Evolutionary conservation across 2,888 invertebrate species (phyloP).

Genomic region (Parnassius mnemosyne): DNA sequence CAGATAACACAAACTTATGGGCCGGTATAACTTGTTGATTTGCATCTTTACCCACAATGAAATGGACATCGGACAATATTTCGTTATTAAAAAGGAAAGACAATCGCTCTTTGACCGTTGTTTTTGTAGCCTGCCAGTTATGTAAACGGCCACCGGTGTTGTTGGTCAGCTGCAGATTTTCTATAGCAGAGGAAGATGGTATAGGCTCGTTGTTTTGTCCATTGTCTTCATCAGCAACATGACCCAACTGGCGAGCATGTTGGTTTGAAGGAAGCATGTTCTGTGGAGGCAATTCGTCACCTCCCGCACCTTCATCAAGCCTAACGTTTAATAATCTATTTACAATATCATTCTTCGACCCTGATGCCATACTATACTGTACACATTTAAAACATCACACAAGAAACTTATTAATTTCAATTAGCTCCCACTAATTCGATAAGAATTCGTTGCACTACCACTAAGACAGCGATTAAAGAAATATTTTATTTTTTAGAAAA

Average conservation of each 20-base stretch:
- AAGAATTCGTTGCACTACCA: neutral
- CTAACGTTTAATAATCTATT: slow-evolving; percentile 62
- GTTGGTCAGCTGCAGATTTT: slow-evolving; percentile 65
- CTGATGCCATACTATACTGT: slow-evolving; percentile 61
- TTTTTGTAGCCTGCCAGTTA: slow-evolving; percentile 88
- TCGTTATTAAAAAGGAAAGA: slow-evolving; percentile 81
- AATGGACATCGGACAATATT: slow-evolving; percentile 85
- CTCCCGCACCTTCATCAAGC: slow-evolving; percentile 55
- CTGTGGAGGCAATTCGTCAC: slow-evolving; percentile 69
- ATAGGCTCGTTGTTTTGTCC: slow-evolving; percentile 51
- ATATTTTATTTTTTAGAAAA: slow-evolving; percentile 1
- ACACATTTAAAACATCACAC: slow-evolving; percentile 43
- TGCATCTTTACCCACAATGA: slow-evolving; percentile 87
- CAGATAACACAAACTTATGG: slow-evolving; percentile 89
- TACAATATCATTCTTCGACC: slow-evolving; percentile 68
- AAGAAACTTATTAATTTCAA: slow-evolving; percentile 21
- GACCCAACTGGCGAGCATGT: slow-evolving; percentile 52
- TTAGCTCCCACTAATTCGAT: neutral
- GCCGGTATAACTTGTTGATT: slow-evolving; percentile 87
- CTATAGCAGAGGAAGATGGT: slow-evolving; percentile 57
- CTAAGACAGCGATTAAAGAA: neutral
- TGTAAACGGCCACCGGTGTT: slow-evolving; percentile 74
- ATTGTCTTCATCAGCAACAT: slow-evolving; percentile 59
- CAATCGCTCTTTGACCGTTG: slow-evolving; percentile 87
- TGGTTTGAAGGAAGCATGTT: slow-evolving; percentile 78